Conservation (phyloP, 2,888 invertebrate species). For the Adineta ricciae region DNA sequence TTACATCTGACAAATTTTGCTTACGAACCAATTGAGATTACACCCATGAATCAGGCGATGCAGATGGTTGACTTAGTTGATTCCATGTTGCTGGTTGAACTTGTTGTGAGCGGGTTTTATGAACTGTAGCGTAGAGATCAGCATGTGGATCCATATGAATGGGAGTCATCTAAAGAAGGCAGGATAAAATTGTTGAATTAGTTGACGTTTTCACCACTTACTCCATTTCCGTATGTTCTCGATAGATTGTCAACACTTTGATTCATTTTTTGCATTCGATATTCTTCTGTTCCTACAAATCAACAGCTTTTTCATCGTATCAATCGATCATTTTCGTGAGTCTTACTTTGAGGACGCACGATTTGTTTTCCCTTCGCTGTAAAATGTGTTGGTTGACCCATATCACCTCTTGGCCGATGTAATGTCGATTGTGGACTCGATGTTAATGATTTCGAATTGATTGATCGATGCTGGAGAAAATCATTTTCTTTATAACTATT, state of each 20-base stretch:
- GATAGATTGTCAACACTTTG: conserved; percentile 16
- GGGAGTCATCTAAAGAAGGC: not conserved
- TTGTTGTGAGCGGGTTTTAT: not conserved
- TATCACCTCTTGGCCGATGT: conserved; percentile 33
- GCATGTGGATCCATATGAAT: conserved; percentile 6
- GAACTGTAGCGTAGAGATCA: not conserved
- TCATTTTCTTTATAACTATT: conserved; percentile 91
- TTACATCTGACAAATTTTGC: not conserved
- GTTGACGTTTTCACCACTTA: not conserved
- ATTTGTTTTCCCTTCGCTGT: not conserved
- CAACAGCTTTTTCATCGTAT: too few species aligned
- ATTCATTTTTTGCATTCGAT: conserved; percentile 19
- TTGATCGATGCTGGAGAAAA: conserved; percentile 53
- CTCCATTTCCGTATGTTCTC: conserved; percentile 15
- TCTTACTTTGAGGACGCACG: not conserved
- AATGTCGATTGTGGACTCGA: conserved; percentile 30
- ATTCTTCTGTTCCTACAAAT: conserved; percentile 10
- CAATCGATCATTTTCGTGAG: not conserved
- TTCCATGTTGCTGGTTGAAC: not conserved
- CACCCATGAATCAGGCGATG: conserved; percentile 19
- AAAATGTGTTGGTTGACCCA: conserved; percentile 20
- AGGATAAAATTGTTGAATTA: not conserved
- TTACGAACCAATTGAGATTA: not conserved
- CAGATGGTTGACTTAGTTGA: not conserved
- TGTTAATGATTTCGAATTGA: conserved; percentile 30